phyloP scores from a whole-genome alignment of 2,797 vertebrate species.

The Mallotus villosus region DNA sequence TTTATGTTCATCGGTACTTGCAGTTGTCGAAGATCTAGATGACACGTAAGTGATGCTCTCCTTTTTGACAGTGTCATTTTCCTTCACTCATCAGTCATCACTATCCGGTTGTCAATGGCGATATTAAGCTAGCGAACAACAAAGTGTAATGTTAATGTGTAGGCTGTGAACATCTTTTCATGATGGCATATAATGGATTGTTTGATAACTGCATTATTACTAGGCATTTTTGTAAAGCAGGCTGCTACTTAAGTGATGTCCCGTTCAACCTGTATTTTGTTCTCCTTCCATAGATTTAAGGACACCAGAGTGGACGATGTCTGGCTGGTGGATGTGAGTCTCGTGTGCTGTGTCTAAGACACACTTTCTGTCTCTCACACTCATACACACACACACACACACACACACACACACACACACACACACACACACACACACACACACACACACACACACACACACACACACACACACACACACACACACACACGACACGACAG shows the following conservation, averaged over 20 bases:
- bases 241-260: not conserved
- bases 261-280: not conserved
- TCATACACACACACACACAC: not conserved
- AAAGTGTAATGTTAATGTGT: not conserved
- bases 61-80: conserved; percentile 20
- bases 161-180: not conserved
- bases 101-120: not conserved
- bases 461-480: not conserved
- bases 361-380: conserved; percentile 4
- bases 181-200: not conserved
- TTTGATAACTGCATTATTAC: not conserved
- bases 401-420: not conserved
- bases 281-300: conserved; percentile 70
- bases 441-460: not conserved
- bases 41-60: conserved; percentile 73
- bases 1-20: conserved; percentile 58
- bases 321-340: conserved; percentile 83
- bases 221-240: not conserved
- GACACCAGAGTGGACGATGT: conserved; percentile 73
- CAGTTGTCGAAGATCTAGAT: conserved; percentile 77
- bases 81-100: not conserved
- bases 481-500: not conserved
- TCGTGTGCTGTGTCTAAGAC: conserved; percentile 17
- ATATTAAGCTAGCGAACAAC: not conserved
- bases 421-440: not conserved